Evolutionary conservation across 2,888 invertebrate genomes (phyloP).

Genomic region (Drosophila trichaetosa): DNA sequence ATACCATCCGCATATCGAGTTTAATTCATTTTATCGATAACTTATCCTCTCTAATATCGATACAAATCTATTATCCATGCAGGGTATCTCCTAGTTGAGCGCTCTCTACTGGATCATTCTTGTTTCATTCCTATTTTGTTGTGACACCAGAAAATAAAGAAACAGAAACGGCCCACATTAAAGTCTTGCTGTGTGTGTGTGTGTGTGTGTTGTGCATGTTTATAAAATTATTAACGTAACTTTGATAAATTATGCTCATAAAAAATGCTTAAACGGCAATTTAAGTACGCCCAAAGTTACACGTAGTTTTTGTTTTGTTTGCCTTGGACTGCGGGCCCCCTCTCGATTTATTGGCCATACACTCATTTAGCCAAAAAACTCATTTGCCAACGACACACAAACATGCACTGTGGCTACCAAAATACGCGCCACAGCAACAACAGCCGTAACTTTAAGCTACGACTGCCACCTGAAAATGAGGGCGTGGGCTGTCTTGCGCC

Average conservation of each 20-base stretch:
- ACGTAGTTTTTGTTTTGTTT: slow-evolving; percentile 33
- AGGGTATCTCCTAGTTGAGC: background rate
- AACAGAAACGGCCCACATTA: slow-evolving; percentile 49
- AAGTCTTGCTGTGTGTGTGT: slow-evolving; percentile 17
- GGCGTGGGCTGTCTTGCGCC: slow-evolving; percentile 39
- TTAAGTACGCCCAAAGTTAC: slow-evolving; percentile 76
- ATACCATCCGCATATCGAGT: background rate
- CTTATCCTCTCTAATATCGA: background rate
- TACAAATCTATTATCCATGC: background rate
- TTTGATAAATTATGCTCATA: slow-evolving; percentile 79
- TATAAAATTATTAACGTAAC: slow-evolving; percentile 75
- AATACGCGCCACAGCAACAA: slow-evolving; percentile 62
- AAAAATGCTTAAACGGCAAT: slow-evolving; percentile 77
- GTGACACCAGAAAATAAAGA: slow-evolving; percentile 52
- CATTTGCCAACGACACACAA: slow-evolving; percentile 56
- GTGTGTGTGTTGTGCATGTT: slow-evolving; percentile 37
- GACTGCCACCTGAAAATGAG: slow-evolving; percentile 34
- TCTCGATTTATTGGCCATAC: slow-evolving; percentile 69
- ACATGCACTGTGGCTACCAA: slow-evolving; percentile 70
- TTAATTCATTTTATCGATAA: background rate
- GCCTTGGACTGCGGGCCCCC: background rate
- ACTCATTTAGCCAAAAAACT: slow-evolving; percentile 67
- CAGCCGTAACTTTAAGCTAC: slow-evolving; percentile 42
- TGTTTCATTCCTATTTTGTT: slow-evolving; percentile 24
- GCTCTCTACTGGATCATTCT: too few relatives aligned